Percentiles rank a stretch among this genome's conserved stretches.
Conservation (phyloP, 1,140 invertebrate species). For the Coelopa frigida region DNA sequence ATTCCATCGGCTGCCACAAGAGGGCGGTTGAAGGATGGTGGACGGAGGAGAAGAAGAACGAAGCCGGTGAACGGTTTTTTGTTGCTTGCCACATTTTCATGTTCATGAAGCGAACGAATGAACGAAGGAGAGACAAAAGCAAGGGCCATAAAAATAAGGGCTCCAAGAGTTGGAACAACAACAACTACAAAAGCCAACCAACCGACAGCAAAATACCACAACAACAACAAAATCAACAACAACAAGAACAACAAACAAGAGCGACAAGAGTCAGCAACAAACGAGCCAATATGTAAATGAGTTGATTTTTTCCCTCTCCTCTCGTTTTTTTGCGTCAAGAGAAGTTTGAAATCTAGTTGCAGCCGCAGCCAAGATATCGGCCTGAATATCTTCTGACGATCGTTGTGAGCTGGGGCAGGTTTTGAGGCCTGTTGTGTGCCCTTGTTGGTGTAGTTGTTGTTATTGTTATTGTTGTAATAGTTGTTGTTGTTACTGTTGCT, state of each 20-base stretch:
- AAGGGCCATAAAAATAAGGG: not conserved
- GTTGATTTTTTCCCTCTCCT: not conserved
- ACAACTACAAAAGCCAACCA: not conserved
- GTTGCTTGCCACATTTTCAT: too few species aligned
- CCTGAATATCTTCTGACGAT: not conserved
- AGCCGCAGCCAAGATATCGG: not conserved
- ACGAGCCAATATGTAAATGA: slow-evolving; percentile 13
- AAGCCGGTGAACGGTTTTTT: too few species aligned
- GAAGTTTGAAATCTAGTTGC: slow-evolving; percentile 4
- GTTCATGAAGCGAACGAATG: too few species aligned
- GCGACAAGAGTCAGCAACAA: slow-evolving; percentile 10
- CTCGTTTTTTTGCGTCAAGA: too few species aligned
- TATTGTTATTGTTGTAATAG: not conserved
- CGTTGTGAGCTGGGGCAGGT: too few species aligned
- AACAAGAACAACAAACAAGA: slow-evolving; percentile 6
- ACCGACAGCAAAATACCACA: not conserved
- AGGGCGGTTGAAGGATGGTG: too few species aligned
- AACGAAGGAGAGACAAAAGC: slow-evolving; percentile 8
- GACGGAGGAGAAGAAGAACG: too few species aligned
- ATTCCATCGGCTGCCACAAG: too few species aligned
- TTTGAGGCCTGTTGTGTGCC: too few species aligned
- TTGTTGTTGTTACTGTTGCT: slow-evolving; percentile 6
- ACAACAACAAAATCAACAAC: slow-evolving; percentile 1
- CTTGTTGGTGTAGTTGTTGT: too few species aligned
- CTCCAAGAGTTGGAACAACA: not conserved